Evolutionary conservation across 35 echinoderm and acorn worm species (phyloP).

Genomic region (Chiridota heheva): DNA sequence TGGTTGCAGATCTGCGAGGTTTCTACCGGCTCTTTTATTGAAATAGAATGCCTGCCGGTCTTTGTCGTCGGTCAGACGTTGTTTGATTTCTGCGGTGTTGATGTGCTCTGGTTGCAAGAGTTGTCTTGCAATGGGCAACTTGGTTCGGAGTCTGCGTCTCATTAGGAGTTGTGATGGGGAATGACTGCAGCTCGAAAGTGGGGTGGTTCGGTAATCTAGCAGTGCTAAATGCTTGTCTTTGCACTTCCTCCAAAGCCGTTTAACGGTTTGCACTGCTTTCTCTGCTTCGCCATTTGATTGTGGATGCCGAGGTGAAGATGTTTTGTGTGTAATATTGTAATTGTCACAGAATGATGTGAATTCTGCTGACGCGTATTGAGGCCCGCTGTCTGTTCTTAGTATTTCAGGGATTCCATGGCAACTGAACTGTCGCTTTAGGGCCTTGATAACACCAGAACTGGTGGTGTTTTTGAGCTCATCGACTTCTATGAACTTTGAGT

Average conservation of each 20-base stretch:
- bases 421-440: constrained; percentile 46
- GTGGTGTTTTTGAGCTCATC: background rate
- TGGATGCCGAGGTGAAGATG: constrained; percentile 51
- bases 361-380: constrained; percentile 53
- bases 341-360: constrained; percentile 53
- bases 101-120: constrained; percentile 44
- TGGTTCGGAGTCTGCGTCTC: constrained; percentile 63
- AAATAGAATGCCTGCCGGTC: constrained; percentile 34
- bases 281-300: constrained; percentile 72
- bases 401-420: constrained; percentile 62
- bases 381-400: constrained; percentile 65
- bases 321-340: constrained; percentile 49
- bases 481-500: constrained; percentile 56
- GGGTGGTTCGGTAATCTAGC: constrained; percentile 66
- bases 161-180: constrained; percentile 76
- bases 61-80: constrained; percentile 14
- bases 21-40: constrained; percentile 41
- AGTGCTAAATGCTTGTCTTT: constrained; percentile 63
- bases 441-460: constrained; percentile 7
- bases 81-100: constrained; percentile 20
- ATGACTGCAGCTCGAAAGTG: constrained; percentile 45
- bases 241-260: constrained; percentile 55
- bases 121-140: constrained; percentile 31
- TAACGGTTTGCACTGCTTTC: constrained; percentile 60
- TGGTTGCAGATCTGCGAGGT: constrained; percentile 39